A percentile compares a stretch with the other conserved stretches of the same genome.
phyloP scores from a whole-genome alignment of 2,113 vertebrate genomes.

The Neotragus pygmaeus region DNA sequence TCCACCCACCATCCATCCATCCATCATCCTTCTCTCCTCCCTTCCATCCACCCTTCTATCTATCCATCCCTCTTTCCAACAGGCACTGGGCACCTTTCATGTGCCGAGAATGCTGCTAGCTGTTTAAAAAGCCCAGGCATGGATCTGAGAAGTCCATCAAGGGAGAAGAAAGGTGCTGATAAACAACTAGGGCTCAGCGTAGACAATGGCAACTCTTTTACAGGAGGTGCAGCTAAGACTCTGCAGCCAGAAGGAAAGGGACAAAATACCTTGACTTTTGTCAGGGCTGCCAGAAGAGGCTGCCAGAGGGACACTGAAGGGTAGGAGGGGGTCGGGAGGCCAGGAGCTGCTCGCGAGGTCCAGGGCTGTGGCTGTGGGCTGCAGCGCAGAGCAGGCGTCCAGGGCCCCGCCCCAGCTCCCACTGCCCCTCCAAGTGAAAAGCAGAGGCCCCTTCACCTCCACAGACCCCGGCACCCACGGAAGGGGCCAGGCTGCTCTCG shows the following conservation, averaged over 20 bases:
- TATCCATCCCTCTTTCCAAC: background rate
- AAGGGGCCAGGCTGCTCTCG: background rate
- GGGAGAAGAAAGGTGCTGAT: background rate
- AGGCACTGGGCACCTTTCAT: background rate
- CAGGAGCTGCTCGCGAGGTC: background rate
- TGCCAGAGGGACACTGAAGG: background rate
- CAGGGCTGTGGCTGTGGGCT: rapidly evolving
- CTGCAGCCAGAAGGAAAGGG: background rate
- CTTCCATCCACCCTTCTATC: background rate
- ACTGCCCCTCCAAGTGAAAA: background rate
- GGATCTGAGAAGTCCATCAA: background rate
- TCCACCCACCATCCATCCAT: too few species aligned
- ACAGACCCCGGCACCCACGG: rapidly evolving
- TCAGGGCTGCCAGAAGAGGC: background rate
- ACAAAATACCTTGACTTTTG: rapidly evolving
- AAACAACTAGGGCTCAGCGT: background rate
- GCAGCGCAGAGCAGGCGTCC: rapidly evolving
- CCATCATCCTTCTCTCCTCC: too few species aligned
- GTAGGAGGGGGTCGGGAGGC: background rate
- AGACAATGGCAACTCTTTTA: background rate
- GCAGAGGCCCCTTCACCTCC: background rate
- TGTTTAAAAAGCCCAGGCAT: background rate
- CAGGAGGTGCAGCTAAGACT: background rate
- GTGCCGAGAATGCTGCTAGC: background rate
- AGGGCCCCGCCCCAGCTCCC: rapidly evolving